Evolutionary conservation across 1,140 invertebrate genomes (phyloP).

Genomic region (Gryon sp.): DNA sequence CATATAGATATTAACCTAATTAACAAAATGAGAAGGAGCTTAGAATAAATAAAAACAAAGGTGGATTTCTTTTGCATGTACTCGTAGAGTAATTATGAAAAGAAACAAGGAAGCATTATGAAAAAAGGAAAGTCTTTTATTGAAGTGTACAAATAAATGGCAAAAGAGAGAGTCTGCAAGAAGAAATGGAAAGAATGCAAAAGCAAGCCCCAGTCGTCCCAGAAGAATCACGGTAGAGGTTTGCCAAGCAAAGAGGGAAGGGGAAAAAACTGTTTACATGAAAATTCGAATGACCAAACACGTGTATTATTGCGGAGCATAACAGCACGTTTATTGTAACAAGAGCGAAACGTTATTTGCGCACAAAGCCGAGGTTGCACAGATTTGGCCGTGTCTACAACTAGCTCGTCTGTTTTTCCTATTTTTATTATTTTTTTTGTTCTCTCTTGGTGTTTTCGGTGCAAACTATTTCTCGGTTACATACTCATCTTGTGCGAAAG

Average conservation of each 20-base stretch:
- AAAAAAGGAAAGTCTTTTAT: constrained; percentile 11
- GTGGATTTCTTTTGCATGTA: too few species aligned
- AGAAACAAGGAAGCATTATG: background rate
- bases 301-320: constrained; percentile 16
- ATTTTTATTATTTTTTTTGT: too few species aligned
- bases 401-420: constrained; percentile 24
- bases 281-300: constrained; percentile 24
- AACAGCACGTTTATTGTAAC: constrained; percentile 29
- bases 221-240: constrained; percentile 26
- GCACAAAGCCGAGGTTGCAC: constrained; percentile 14
- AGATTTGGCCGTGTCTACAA: constrained; percentile 7
- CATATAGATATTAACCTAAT: constrained; percentile 17
- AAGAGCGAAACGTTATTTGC: constrained; percentile 3
- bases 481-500: constrained; percentile 41
- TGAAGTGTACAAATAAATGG: constrained; percentile 10
- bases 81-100: constrained; percentile 9
- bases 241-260: too few species aligned
- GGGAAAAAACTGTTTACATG: constrained; percentile 26
- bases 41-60: background rate
- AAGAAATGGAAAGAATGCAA: constrained; percentile 20
- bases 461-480: constrained; percentile 50
- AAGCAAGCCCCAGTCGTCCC: constrained; percentile 1
- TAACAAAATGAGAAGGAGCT: constrained; percentile 1
- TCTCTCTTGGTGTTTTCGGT: too few species aligned
- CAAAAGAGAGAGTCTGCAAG: constrained; percentile 3